phyloP scores from a whole-genome alignment of 2,797 vertebrate species.

The Orestias chungarensis region DNA sequence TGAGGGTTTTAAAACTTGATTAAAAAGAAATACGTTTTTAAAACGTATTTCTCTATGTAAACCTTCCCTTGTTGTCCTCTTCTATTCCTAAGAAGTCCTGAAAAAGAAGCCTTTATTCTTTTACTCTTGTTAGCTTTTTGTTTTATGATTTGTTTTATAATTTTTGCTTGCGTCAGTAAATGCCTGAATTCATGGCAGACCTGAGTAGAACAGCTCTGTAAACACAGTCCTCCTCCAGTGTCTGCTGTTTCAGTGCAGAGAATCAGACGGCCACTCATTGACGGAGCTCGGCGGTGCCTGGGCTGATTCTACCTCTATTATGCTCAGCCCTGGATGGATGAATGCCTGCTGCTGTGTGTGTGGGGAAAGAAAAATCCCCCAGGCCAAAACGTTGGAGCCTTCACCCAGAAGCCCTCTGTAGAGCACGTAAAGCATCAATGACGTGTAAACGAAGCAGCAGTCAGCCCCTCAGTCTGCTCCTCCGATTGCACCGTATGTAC shows the following conservation, averaged over 20 bases:
- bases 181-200: background rate
- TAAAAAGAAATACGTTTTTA: too few species aligned
- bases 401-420: slow-evolving; percentile 47
- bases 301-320: slow-evolving; percentile 60
- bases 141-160: background rate
- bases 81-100: background rate
- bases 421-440: too few species aligned
- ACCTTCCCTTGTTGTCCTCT: background rate
- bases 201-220: slow-evolving; percentile 19
- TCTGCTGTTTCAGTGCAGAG: slow-evolving; percentile 44
- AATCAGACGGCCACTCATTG: slow-evolving; percentile 62
- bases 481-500: background rate
- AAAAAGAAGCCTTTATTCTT: background rate
- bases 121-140: background rate
- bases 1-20: too few species aligned
- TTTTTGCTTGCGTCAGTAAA: background rate
- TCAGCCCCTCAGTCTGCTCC: background rate
- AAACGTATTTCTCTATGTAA: too few species aligned
- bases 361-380: slow-evolving; percentile 36
- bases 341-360: slow-evolving; percentile 56
- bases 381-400: slow-evolving; percentile 52
- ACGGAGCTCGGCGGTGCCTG: slow-evolving; percentile 63
- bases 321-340: slow-evolving; percentile 67
- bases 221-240: slow-evolving; percentile 23
- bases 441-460: too few species aligned